These are phyloP conservation scores for Microcaecilia unicolor DNA, from an alignment of 2,797 vertebrate genomes.

Conservation along the genomic window DNA sequence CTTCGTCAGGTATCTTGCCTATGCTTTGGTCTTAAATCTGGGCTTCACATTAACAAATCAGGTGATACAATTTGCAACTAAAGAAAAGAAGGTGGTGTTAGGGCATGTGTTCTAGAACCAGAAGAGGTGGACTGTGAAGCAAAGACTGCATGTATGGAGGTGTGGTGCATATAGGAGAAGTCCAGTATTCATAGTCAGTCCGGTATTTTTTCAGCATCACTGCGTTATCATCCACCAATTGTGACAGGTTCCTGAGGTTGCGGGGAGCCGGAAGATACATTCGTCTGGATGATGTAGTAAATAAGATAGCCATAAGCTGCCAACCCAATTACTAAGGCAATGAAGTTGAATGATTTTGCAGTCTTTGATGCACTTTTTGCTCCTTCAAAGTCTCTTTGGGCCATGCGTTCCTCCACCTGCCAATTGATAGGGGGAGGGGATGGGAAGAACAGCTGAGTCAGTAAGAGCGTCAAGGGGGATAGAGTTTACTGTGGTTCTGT, in stretches of 20 bases:
- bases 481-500: no score
- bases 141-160: no score
- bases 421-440: not conserved
- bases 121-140: no score
- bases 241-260: not conserved
- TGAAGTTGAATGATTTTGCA: not conserved
- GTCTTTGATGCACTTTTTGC: fast-evolving
- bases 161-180: not conserved
- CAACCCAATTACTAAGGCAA: not conserved
- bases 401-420: not conserved
- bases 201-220: not conserved
- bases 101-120: no score
- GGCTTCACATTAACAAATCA: no score
- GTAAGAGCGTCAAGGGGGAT: no score
- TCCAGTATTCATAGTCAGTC: fast-evolving
- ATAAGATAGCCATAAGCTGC: not conserved
- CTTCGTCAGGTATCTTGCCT: no score
- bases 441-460: no score
- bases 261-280: not conserved
- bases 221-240: no score
- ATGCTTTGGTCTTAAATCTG: no score
- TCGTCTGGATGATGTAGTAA: not conserved
- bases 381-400: not conserved
- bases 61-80: no score
- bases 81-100: no score